Percentiles rank a stretch among this genome's conserved stretches.
Evolutionary conservation across 1,140 invertebrate genomes (phyloP).

Genomic region (Globodera ellingtonae): DNA sequence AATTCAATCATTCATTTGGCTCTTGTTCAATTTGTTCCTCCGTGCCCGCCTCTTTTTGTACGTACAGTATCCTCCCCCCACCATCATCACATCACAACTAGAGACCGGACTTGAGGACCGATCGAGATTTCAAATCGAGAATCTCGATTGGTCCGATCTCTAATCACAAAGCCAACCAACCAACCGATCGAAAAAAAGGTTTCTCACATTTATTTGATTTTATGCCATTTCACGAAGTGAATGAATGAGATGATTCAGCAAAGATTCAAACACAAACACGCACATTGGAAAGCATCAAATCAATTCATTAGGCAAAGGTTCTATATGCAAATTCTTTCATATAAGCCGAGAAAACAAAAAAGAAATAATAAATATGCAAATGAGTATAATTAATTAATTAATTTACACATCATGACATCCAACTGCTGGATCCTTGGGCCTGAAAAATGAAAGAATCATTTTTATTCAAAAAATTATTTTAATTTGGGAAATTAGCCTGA

Average conservation of each 20-base stretch:
- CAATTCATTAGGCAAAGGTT: no score
- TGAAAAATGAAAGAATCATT: not conserved
- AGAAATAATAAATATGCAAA: not conserved
- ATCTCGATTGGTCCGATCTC: no score
- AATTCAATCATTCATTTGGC: not conserved
- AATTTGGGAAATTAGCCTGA: not conserved
- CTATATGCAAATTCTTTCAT: no score
- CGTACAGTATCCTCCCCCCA: not conserved
- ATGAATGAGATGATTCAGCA: not conserved
- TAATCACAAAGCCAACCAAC: not conserved
- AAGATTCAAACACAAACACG: no score
- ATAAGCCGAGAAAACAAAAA: no score
- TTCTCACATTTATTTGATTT: constrained; percentile 1
- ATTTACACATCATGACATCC: not conserved
- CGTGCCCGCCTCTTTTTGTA: not conserved
- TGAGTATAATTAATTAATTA: not conserved
- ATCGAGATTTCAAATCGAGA: no score
- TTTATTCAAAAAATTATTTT: not conserved
- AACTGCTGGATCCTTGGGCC: not conserved
- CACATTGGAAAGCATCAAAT: no score
- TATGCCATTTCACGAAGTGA: not conserved
- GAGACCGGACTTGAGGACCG: no score
- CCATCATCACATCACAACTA: no score
- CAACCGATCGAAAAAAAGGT: not conserved
- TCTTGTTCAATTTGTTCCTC: not conserved